Evolutionary conservation across 2,888 invertebrate genomes (phyloP).

Genomic region (Corbicula japonica): DNA sequence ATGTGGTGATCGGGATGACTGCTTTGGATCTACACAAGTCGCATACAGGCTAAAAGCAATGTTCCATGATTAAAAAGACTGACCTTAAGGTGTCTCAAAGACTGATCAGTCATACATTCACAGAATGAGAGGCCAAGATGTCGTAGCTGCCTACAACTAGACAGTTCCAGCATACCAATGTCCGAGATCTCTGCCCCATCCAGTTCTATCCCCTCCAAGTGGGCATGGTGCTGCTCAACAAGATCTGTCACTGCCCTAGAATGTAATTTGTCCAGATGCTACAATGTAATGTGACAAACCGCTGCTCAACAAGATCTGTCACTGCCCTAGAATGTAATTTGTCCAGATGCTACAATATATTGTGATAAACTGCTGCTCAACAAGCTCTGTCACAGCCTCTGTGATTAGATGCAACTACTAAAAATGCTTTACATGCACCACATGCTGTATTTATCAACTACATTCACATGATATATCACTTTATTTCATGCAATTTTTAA

Average conservation of each 20-base stretch:
- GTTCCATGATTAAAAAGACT: no score
- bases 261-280: neutral
- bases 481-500: no score
- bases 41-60: no score
- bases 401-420: neutral
- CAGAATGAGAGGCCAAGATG: slow-evolving; percentile 74
- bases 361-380: slow-evolving; percentile 40
- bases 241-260: slow-evolving; percentile 67
- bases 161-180: slow-evolving; percentile 58
- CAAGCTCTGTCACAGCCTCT: slow-evolving; percentile 53
- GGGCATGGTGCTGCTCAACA: slow-evolving; percentile 60
- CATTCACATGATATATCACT: no score
- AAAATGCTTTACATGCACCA: neutral
- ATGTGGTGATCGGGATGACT: no score
- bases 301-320: slow-evolving; percentile 56
- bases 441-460: no score
- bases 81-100: slow-evolving; percentile 72
- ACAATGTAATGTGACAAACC: no score
- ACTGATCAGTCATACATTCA: slow-evolving; percentile 73
- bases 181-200: slow-evolving; percentile 79
- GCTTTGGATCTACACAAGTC: no score
- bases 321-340: slow-evolving; percentile 57
- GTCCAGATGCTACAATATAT: neutral
- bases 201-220: slow-evolving; percentile 67
- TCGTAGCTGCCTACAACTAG: slow-evolving; percentile 62